phyloP scores from a whole-genome alignment of 2,113 vertebrate genomes.

The Mormoops blainvillei region DNA sequence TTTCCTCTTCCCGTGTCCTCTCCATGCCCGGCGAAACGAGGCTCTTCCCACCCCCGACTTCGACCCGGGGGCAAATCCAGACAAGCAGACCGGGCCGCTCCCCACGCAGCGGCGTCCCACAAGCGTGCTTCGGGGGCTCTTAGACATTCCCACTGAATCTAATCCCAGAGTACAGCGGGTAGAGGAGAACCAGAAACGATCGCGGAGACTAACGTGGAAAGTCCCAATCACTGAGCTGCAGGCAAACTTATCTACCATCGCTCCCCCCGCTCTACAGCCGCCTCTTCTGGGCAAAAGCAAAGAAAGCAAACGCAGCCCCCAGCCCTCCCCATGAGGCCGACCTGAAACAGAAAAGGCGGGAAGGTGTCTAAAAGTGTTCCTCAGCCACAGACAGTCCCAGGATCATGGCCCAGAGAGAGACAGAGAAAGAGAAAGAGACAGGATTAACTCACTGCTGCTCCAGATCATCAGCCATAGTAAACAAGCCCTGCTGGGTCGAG shows the following conservation, averaged over 20 bases:
- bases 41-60: not conserved
- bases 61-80: not conserved
- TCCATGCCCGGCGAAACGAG: not conserved
- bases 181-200: not conserved
- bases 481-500: constrained; percentile 65
- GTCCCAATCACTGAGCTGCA: not conserved
- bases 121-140: not conserved
- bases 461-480: constrained; percentile 80
- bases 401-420: constrained; percentile 44
- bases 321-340: constrained; percentile 46
- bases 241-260: not conserved
- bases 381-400: constrained; percentile 58
- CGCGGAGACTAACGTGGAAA: not conserved
- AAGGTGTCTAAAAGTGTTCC: constrained; percentile 54
- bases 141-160: not conserved
- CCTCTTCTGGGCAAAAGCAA: constrained; percentile 2
- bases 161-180: not conserved
- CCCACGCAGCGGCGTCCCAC: not conserved
- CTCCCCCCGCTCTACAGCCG: not conserved
- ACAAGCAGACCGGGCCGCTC: not conserved
- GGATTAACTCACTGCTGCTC: constrained; percentile 77
- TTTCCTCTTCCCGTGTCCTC: not conserved
- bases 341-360: constrained; percentile 48
- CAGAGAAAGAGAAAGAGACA: constrained; percentile 40
- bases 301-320: not conserved